Evolutionary conservation across 2,113 vertebrate species (phyloP).

Genomic region (Willisornis vidua): DNA sequence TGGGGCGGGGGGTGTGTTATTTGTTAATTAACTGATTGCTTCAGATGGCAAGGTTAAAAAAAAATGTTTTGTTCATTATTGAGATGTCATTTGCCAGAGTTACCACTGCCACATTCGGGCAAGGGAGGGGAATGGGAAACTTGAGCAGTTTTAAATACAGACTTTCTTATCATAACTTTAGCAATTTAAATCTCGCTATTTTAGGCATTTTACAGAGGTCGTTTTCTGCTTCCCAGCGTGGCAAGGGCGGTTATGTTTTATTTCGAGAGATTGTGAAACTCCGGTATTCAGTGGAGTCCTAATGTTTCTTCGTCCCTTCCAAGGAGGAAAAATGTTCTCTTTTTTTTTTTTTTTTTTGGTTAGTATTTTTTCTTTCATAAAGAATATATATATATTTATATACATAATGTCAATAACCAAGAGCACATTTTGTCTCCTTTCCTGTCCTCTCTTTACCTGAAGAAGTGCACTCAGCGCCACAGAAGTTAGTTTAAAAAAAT

Average conservation of each 20-base stretch:
- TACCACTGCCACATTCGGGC: neutral
- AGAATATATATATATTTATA: neutral
- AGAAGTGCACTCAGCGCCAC: neutral
- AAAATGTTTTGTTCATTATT: slow-evolving; percentile 36
- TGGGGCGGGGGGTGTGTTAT: neutral
- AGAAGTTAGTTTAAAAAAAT: neutral
- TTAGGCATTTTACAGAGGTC: neutral
- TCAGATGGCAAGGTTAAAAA: neutral
- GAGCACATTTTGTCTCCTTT: neutral
- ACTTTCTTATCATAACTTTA: neutral
- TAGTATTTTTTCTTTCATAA: neutral
- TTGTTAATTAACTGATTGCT: slow-evolving; percentile 52
- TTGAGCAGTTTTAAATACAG: neutral
- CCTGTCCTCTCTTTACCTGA: neutral
- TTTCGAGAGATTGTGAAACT: neutral
- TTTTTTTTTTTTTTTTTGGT: neutral
- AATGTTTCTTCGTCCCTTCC: neutral
- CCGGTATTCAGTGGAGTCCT: neutral
- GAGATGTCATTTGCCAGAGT: slow-evolving; percentile 50
- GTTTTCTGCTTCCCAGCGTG: neutral
- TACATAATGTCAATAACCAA: neutral
- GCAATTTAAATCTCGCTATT: neutral
- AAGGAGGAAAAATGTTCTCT: neutral
- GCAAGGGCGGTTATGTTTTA: neutral
- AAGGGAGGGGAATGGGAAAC: neutral